A percentile compares a stretch with the other conserved stretches of the same genome.
phyloP scores from a whole-genome alignment of 2,113 vertebrate genomes.

The Colossoma macropomum region DNA sequence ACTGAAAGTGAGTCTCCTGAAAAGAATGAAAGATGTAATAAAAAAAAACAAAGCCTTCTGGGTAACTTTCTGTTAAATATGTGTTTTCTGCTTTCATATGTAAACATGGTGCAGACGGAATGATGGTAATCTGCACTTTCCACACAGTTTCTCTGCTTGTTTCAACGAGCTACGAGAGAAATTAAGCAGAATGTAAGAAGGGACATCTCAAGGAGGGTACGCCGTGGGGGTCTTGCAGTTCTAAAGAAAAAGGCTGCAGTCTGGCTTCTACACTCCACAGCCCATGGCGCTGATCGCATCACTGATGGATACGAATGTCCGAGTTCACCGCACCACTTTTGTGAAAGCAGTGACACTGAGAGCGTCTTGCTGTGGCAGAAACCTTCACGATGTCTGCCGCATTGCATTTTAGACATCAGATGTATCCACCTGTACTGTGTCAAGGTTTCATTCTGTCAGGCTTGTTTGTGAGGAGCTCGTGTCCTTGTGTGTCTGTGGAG shows the following conservation, averaged over 20 bases:
- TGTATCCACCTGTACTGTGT: constrained; percentile 3
- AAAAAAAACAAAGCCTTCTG: too few species aligned
- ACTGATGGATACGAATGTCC: neutral
- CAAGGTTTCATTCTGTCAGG: constrained; percentile 35
- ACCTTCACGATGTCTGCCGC: neutral
- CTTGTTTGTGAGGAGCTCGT: constrained; percentile 10
- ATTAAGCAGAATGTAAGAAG: neutral
- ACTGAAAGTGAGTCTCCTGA: too few species aligned
- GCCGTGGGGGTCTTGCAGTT: too few species aligned
- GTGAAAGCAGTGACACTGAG: neutral
- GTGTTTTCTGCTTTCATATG: too few species aligned
- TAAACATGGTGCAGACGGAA: too few species aligned
- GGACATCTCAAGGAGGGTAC: neutral
- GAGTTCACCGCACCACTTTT: neutral
- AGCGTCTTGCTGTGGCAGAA: neutral
- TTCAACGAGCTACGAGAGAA: too few species aligned
- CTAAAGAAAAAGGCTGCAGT: neutral
- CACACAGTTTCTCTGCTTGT: too few species aligned
- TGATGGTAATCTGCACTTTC: too few species aligned
- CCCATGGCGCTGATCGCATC: neutral
- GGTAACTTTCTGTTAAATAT: too few species aligned
- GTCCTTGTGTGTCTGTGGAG: constrained; percentile 20
- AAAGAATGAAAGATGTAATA: too few species aligned
- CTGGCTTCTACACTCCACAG: neutral
- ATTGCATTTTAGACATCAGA: neutral